Conservation (phyloP, 2,888 invertebrate genomes). For the Sympetrum striolatum region DNA sequence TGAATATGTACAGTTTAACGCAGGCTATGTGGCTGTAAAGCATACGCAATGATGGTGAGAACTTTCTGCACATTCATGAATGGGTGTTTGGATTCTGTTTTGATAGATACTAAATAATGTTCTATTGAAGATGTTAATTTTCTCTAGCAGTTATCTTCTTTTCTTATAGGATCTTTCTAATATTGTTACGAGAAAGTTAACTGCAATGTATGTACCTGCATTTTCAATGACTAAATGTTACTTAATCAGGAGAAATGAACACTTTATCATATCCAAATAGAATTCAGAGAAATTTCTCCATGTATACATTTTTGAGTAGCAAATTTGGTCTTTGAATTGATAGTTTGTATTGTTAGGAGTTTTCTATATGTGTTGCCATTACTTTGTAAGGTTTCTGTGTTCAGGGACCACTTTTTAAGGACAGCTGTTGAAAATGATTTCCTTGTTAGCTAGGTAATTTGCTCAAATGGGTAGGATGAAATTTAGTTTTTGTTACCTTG, state of each 20-base stretch:
- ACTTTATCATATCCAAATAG: neutral
- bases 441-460: neutral
- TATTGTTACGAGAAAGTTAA: neutral
- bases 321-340: neutral
- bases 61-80: neutral
- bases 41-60: neutral
- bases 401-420: constrained; percentile 27
- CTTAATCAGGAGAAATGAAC: constrained; percentile 3
- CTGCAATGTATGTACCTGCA: constrained; percentile 28
- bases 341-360: neutral
- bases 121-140: neutral
- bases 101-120: neutral
- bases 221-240: constrained; percentile 18
- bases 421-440: neutral
- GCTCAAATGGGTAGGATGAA: constrained; percentile 14
- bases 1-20: neutral
- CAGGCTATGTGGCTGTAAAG: neutral
- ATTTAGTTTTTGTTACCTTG: neutral
- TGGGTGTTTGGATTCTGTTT: neutral
- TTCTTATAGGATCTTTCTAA: neutral
- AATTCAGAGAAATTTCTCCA: neutral
- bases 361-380: neutral
- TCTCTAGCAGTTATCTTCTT: neutral
- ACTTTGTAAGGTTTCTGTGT: constrained; percentile 15
- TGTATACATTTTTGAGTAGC: neutral